A percentile compares a stretch with the other conserved stretches of the same genome.
Evolutionary conservation across 2,888 invertebrate genomes (phyloP).

Genomic region (Mythimna impura): DNA sequence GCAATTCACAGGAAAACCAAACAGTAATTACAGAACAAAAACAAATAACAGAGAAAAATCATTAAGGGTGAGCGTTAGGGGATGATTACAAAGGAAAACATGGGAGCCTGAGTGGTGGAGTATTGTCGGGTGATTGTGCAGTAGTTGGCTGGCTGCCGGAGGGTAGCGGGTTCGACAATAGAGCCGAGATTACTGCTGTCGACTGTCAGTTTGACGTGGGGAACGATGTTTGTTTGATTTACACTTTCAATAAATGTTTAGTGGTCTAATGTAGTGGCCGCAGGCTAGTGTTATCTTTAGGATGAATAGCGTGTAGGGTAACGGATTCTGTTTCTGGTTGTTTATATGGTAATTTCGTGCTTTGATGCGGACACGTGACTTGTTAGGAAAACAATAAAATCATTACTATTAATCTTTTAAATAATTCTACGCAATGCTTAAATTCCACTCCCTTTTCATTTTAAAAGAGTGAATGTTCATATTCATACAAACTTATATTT

Average conservation of each 20-base stretch:
- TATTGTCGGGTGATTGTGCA: constrained; percentile 77
- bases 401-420: not conserved
- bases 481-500: constrained; percentile 23
- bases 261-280: constrained; percentile 55
- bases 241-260: constrained; percentile 68
- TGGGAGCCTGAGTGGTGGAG: constrained; percentile 74
- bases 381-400: not conserved
- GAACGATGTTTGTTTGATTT: constrained; percentile 64
- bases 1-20: constrained; percentile 88
- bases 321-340: constrained; percentile 29
- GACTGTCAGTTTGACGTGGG: constrained; percentile 74
- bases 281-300: constrained; percentile 28
- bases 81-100: constrained; percentile 86
- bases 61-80: constrained; percentile 81
- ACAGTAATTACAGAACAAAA: constrained; percentile 89
- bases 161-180: constrained; percentile 84
- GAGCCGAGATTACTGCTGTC: constrained; percentile 84
- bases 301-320: not conserved
- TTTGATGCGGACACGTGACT: constrained; percentile 1
- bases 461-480: constrained; percentile 21
- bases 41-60: constrained; percentile 88
- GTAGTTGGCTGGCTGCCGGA: constrained; percentile 72
- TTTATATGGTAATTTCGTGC: constrained; percentile 36
- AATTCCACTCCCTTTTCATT: not conserved
- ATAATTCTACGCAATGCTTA: constrained; percentile 12